phyloP scores from a whole-genome alignment of 1,140 invertebrate species.

The Drosophila burlai region DNA sequence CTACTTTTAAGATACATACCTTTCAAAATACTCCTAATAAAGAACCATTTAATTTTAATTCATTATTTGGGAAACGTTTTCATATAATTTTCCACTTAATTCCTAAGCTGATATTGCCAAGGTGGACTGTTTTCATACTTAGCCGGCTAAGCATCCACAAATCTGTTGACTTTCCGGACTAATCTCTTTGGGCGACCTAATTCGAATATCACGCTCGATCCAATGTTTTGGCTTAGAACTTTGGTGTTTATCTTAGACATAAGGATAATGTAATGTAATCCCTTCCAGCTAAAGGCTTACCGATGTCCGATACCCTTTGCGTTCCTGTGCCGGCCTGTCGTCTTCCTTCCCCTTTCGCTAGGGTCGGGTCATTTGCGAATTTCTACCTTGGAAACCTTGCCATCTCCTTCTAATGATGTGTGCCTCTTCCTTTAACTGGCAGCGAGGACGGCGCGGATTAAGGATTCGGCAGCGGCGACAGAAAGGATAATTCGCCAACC shows the following conservation, averaged over 20 bases:
- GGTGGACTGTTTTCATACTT: conserved; percentile 18
- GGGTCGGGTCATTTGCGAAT: conserved; percentile 67
- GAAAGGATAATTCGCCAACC: conserved; percentile 80
- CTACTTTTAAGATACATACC: not conserved
- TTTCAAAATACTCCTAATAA: not conserved
- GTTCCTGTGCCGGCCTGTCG: not conserved
- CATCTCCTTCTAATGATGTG: conserved; percentile 7
- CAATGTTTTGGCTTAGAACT: conserved; percentile 43
- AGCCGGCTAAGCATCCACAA: conserved; percentile 2
- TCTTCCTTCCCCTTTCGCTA: conserved; percentile 21
- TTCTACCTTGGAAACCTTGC: conserved; percentile 3
- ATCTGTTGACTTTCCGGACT: conserved; percentile 5
- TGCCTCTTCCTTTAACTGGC: conserved; percentile 2
- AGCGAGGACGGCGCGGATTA: conserved; percentile 61
- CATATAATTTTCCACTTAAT: not conserved
- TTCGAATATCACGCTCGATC: conserved; percentile 47
- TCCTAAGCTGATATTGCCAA: not conserved
- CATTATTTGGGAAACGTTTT: not conserved
- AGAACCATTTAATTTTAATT: not conserved
- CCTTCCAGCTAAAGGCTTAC: conserved; percentile 67
- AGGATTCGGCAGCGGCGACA: conserved; percentile 70
- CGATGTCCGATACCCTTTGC: conserved; percentile 13
- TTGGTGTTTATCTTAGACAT: conserved; percentile 81
- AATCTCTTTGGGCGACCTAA: conserved; percentile 4
- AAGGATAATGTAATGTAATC: conserved; percentile 81